Evolutionary conservation across 92 coral and sea anemone genomes (phyloP), one percentile per base, ranked within the genome.

Genomic region (Paragorgia papillata): DNA sequence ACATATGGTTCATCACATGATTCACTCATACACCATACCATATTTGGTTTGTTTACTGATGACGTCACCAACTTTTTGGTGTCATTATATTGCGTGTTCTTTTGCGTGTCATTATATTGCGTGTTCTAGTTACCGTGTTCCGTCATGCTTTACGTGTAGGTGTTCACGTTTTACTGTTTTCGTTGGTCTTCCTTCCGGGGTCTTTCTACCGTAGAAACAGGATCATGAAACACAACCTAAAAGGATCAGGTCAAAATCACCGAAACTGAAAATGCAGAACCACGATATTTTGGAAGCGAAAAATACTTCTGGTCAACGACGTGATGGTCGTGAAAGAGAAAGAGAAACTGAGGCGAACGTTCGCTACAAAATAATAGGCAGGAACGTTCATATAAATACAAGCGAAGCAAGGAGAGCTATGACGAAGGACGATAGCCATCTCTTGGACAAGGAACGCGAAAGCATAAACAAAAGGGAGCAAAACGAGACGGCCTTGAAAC

Each of bases 261-360:
- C 3, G 32, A 30, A 35, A 48, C 19, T 44, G 10, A 68, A 68
- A 46, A 68, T 68, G 75, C 75, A 68, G 48, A 68, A 68, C 27
- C 29, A 46, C 50, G 22, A 68, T 40, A 35, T 27, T 22, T 24
- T 3, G 12, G 41, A 68, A 1, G 41, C 27, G 57, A 8, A 54
- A 54, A 68, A 20, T 33, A 27, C 75, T 46, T 19, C 75, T 0
- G 12, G 48, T 1, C 55, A 29, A 44, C 14, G 59, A 26, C 75
- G 41, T 29, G 37, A 68, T 7, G 25, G 31, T 26, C 73, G n/a
- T n/a, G 43, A 66, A 4, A 54, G 19, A 35, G 54, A 68, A 12
- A 33, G 24, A 21, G 40, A 68, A 57, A 37, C 20, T 27, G 53
- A 46, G 15, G 53, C 12, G 15, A 9, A 2, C 7, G 53, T 6